Conservation (phyloP, 2,888 invertebrate species). For the Spatulosminthurus flaviceps region DNA sequence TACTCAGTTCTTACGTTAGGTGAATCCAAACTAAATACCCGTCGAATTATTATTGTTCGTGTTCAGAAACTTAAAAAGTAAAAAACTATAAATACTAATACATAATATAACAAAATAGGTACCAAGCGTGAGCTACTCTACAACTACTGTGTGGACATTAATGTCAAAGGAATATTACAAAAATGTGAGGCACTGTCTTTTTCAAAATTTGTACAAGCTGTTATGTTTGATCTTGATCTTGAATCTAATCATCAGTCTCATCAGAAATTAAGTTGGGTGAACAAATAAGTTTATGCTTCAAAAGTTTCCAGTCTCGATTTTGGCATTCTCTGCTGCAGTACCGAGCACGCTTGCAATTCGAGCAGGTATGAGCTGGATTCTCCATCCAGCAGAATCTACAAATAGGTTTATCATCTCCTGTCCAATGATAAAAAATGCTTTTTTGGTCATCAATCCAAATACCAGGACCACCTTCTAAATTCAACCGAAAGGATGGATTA, state of each 20-base stretch:
- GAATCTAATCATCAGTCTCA: constrained; percentile 4
- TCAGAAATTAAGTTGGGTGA: neutral
- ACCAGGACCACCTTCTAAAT: neutral
- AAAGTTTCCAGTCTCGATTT: neutral
- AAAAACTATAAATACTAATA: too few species aligned
- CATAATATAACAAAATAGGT: too few species aligned
- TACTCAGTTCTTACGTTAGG: too few species aligned
- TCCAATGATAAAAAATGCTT: constrained; percentile 16
- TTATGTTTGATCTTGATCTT: too few species aligned
- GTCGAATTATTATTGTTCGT: too few species aligned
- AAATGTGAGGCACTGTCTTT: too few species aligned
- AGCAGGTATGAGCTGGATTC: constrained; percentile 13
- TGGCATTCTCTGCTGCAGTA: constrained; percentile 34
- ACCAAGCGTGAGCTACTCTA: too few species aligned
- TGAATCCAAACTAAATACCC: too few species aligned
- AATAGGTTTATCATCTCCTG: neutral
- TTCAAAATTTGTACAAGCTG: too few species aligned
- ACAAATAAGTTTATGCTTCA: constrained; percentile 29
- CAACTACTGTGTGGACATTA: too few species aligned
- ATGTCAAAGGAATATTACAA: too few species aligned
- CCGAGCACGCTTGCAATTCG: constrained; percentile 28
- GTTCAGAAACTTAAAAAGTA: too few species aligned
- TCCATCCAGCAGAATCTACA: constrained; percentile 38
- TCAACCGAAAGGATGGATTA: constrained; percentile 37
- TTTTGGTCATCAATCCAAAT: constrained; percentile 34